These are phyloP conservation scores for Gadus macrocephalus DNA, from an alignment of 2,113 vertebrate species.

Conservation along the genomic window DNA sequence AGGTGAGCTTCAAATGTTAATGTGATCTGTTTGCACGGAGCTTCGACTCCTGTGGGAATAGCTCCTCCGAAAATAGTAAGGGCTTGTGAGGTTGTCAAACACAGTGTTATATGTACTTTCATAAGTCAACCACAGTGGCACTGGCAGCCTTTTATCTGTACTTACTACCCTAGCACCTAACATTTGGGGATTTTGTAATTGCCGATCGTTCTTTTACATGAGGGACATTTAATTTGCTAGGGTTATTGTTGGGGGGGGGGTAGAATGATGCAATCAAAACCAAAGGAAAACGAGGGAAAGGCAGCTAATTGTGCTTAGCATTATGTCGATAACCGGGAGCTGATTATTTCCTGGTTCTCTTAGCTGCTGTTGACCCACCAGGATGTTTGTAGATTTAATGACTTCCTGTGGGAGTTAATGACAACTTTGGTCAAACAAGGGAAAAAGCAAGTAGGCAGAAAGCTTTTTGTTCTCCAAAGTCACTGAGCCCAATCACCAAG, in stretches of 20 bases:
- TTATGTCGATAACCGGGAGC: constrained; percentile 52
- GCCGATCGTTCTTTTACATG: neutral
- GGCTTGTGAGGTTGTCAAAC: neutral
- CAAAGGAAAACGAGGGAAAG: neutral
- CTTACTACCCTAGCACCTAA: too few species aligned
- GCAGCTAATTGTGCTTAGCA: constrained; percentile 45
- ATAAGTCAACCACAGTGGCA: too few species aligned
- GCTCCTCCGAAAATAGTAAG: constrained; percentile 10
- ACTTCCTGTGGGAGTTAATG: constrained; percentile 63
- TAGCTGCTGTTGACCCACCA: constrained; percentile 61
- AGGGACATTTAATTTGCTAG: too few species aligned
- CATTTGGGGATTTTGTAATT: neutral
- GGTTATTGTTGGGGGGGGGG: neutral
- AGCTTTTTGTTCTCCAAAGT: constrained; percentile 54
- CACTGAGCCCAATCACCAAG: constrained; percentile 53
- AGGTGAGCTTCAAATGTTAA: too few species aligned
- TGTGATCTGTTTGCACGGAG: too few species aligned
- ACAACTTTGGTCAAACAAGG: constrained; percentile 33
- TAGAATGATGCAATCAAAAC: constrained; percentile 15
- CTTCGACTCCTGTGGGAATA: too few species aligned
- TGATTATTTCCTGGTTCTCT: constrained; percentile 66
- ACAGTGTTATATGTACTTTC: too few species aligned
- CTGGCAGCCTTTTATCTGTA: too few species aligned
- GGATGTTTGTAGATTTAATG: constrained; percentile 42
- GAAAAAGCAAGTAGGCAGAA: constrained; percentile 48